Conservation (phyloP, 2,113 vertebrate genomes). For the Daboia siamensis region DNA sequence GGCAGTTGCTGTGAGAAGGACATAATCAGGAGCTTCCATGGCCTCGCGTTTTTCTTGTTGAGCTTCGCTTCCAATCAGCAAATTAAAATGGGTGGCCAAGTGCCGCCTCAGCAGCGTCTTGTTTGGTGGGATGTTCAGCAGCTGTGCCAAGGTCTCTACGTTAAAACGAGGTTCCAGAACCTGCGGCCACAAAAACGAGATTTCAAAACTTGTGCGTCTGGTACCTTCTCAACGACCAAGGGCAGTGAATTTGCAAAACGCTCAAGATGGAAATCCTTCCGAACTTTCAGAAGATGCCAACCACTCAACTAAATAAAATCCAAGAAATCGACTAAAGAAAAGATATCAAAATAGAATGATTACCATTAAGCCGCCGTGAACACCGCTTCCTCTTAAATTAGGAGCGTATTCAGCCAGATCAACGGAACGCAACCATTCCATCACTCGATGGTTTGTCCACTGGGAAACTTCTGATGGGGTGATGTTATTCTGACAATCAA, state of each 20-base stretch:
- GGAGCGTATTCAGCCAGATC: conserved; percentile 96
- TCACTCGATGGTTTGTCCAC: conserved; percentile 97
- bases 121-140: conserved; percentile 95
- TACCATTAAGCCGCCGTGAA: conserved; percentile 97
- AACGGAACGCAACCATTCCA: conserved; percentile 96
- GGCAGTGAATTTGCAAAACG: neutral
- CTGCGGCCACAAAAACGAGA: conserved; percentile 59
- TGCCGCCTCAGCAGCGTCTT: conserved; percentile 94
- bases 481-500: conserved; percentile 76
- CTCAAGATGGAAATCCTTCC: neutral
- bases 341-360: conserved; percentile 39
- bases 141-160: conserved; percentile 93
- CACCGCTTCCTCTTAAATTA: conserved; percentile 93
- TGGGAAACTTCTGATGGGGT: conserved; percentile 87
- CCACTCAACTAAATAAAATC: neutral
- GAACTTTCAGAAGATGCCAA: neutral
- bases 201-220: conserved; percentile 4
- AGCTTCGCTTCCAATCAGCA: conserved; percentile 87
- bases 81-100: conserved; percentile 91
- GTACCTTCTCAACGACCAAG: neutral
- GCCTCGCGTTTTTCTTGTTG: conserved; percentile 91
- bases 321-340: neutral
- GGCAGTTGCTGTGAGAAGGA: conserved; percentile 89
- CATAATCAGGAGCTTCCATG: conserved; percentile 89
- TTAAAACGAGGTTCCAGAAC: conserved; percentile 96